Percentiles rank a stretch among this genome's conserved stretches.
Conservation (phyloP, 1,140 invertebrate genomes). For the Lineus longissimus region DNA sequence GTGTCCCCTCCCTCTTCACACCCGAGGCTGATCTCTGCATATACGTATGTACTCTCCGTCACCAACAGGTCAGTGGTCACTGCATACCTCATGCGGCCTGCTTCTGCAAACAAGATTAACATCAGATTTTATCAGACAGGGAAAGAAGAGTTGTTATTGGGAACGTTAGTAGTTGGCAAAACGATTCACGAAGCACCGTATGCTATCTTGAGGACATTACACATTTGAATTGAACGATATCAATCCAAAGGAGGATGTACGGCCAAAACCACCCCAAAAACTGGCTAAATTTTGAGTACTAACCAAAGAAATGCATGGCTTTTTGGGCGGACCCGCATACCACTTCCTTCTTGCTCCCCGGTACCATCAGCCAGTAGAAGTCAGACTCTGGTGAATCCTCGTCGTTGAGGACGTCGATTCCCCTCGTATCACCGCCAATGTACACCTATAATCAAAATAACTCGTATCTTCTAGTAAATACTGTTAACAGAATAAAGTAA, state of each 20-base stretch:
- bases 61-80: constrained; percentile 54
- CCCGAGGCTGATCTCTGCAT: constrained; percentile 52
- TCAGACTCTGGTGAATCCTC: constrained; percentile 13
- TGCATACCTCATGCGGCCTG: constrained; percentile 48
- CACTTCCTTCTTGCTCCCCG: constrained; percentile 43
- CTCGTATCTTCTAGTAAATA: too few relatives aligned
- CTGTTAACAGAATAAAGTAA: too few relatives aligned
- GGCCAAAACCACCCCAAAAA: too few relatives aligned
- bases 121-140: too few relatives aligned
- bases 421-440: constrained; percentile 50
- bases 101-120: constrained; percentile 26
- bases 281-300: too few relatives aligned
- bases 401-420: constrained; percentile 34
- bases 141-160: too few relatives aligned
- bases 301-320: constrained; percentile 43
- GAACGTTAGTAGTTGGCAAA: too few relatives aligned
- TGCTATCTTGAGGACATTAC: too few relatives aligned
- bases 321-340: constrained; percentile 39
- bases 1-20: constrained; percentile 29
- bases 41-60: constrained; percentile 43
- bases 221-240: too few relatives aligned
- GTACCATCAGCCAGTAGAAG: constrained; percentile 45
- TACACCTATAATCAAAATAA: constrained; percentile 39
- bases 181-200: too few relatives aligned
- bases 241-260: too few relatives aligned